Evolutionary conservation across 92 coral and sea anemone species (phyloP), one percentile per base, ranked within the genome.

Genomic region (Virgularia gustaviana): DNA sequence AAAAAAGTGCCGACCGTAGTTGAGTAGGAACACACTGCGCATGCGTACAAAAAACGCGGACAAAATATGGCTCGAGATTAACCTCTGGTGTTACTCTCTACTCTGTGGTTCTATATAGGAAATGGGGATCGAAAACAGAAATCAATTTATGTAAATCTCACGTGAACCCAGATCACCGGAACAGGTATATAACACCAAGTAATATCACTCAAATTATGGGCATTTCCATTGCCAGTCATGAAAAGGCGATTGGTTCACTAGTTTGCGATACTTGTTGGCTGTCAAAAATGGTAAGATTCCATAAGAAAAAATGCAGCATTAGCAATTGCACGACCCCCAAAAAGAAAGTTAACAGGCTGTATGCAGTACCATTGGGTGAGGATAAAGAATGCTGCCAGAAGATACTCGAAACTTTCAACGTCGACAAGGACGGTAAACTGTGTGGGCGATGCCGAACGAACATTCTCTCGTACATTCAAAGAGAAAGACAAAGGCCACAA

Each of bases 401-500:
- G 19, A 43, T 42, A 15, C 57, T 66, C 19, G 1, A 43, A 47
- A 66, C 25, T 29, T 66, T 66, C 58, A 56, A 66, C 36, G 58
- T 66, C 31, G 23, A 36, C 13, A 43, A 66, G 47, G 57, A 41
- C 27, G 58, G 19, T 12, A 44, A 66, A 34, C 57, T 47, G 52
- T 66, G 57, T 30, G 35, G 58, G 32, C 43, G 73, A 47, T 66
- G 73, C 57, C 43, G 73, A 34, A 18, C 37, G 25, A 66, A 66
- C 6, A 66, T 66, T 22, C 18, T 66, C 29, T 23, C 34, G 1
- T 33, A 5, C 42, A 60, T 33, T 19, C 6, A 60, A 19, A 33
- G 66, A 60, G 45, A 60, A 35, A 60, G 32, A 35, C n/a, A n/a
- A n/a, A n/a, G n/a, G n/a, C 43, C 39, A 11, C 44, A 60, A 35